phyloP scores from a whole-genome alignment of 1,140 invertebrate genomes.

The Whitmania pigra region DNA sequence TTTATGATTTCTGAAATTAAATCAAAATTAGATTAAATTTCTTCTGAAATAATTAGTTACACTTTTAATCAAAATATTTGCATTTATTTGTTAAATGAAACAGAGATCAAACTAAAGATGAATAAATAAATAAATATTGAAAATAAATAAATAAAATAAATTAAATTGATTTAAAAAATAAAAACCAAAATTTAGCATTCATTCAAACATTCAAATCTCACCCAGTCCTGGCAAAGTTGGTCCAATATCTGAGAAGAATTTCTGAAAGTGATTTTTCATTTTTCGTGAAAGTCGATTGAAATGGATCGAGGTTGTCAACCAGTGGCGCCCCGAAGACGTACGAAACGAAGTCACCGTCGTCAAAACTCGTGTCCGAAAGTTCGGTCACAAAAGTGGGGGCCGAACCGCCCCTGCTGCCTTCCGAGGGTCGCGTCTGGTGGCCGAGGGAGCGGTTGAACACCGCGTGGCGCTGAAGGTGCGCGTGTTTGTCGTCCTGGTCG shows the following conservation, averaged over 20 bases:
- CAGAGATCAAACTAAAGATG: too few relatives aligned
- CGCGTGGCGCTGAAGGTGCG: not conserved
- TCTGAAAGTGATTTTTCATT: conserved; percentile 75
- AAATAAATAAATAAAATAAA: too few relatives aligned
- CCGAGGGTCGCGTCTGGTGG: conserved; percentile 73
- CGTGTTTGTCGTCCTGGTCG: conserved; percentile 21
- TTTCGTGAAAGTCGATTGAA: conserved; percentile 40
- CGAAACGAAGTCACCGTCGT: conserved; percentile 81
- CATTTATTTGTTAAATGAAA: too few relatives aligned
- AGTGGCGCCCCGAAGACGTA: conserved; percentile 84
- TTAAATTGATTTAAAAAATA: too few relatives aligned
- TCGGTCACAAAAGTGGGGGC: not conserved
- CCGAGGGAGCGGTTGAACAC: conserved; percentile 60
- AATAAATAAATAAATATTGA: too few relatives aligned
- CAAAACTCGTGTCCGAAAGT: conserved; percentile 52
- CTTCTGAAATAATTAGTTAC: too few relatives aligned
- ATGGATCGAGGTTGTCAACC: conserved; percentile 45
- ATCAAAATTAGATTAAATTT: too few relatives aligned
- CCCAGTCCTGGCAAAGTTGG: conserved; percentile 96
- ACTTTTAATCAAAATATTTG: too few relatives aligned
- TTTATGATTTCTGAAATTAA: too few relatives aligned
- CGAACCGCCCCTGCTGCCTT: conserved; percentile 47
- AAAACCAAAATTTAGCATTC: too few relatives aligned
- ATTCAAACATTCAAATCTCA: conserved; percentile 45
- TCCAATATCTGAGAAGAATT: conserved; percentile 81